Evolutionary conservation across 1,140 invertebrate genomes (phyloP).

Genomic region (Trichonephila inaurata): DNA sequence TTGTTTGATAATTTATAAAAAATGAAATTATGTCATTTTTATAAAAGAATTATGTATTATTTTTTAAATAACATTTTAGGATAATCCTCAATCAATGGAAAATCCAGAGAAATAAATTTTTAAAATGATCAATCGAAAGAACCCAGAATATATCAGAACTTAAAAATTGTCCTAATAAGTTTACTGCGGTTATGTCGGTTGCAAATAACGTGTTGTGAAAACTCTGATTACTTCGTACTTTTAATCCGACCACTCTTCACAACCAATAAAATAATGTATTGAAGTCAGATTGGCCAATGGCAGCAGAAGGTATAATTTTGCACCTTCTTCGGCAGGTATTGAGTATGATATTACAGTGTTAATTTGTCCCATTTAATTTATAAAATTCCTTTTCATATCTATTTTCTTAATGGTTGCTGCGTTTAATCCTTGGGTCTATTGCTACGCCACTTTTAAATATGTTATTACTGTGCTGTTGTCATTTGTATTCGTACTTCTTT

Average conservation of each 20-base stretch:
- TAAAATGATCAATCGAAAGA: too few relatives aligned
- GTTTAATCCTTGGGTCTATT: conserved; percentile 70
- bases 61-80: too few relatives aligned
- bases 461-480: conserved; percentile 52
- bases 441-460: conserved; percentile 72
- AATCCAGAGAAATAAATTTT: too few relatives aligned
- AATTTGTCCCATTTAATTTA: not conserved
- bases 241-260: conserved; percentile 65
- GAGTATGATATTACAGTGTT: not conserved
- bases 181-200: not conserved
- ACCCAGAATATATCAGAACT: too few relatives aligned
- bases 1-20: too few relatives aligned
- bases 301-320: conserved; percentile 10
- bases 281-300: conserved; percentile 13
- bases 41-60: too few relatives aligned
- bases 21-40: too few relatives aligned
- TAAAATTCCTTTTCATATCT: not conserved
- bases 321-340: not conserved
- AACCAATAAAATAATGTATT: conserved; percentile 67
- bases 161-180: too few relatives aligned
- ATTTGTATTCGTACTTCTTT: conserved; percentile 28
- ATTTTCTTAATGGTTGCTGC: conserved; percentile 33
- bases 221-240: not conserved
- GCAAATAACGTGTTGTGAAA: conserved; percentile 46
- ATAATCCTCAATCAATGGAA: too few relatives aligned